These are phyloP conservation scores for Lophius americanus DNA, from an alignment of 2,797 vertebrate genomes.

Conservation along the genomic window DNA sequence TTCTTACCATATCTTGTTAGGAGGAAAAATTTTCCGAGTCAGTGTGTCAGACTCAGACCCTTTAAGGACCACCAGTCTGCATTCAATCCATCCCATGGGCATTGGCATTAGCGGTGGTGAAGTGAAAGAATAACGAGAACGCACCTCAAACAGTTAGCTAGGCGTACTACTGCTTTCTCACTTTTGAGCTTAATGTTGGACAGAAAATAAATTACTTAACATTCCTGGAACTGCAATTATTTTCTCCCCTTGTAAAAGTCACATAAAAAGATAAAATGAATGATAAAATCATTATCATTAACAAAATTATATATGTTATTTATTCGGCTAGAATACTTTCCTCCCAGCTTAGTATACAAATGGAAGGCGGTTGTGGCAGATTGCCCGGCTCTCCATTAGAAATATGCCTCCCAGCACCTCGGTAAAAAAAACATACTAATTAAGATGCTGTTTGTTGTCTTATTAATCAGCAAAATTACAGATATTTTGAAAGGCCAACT, in stretches of 20 bases:
- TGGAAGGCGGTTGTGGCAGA: too few relatives aligned
- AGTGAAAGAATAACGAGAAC: background rate
- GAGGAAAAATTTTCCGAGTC: slow-evolving; percentile 25
- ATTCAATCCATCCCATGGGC: slow-evolving; percentile 12
- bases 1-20: slow-evolving; percentile 19
- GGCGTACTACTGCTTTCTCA: background rate
- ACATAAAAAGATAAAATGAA: too few relatives aligned
- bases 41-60: slow-evolving; percentile 1
- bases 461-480: too few relatives aligned
- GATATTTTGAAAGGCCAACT: too few relatives aligned
- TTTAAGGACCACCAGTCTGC: background rate
- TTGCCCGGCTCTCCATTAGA: too few relatives aligned
- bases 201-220: background rate
- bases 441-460: too few relatives aligned
- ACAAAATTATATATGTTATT: too few relatives aligned
- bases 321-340: background rate
- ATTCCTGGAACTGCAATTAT: background rate
- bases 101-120: background rate
- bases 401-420: background rate
- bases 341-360: too few relatives aligned
- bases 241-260: too few relatives aligned
- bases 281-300: too few relatives aligned
- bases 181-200: background rate
- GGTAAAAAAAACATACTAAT: too few relatives aligned
- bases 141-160: background rate